Conservation (phyloP, 2,113 vertebrate genomes). For the Ascaphus truei region DNA sequence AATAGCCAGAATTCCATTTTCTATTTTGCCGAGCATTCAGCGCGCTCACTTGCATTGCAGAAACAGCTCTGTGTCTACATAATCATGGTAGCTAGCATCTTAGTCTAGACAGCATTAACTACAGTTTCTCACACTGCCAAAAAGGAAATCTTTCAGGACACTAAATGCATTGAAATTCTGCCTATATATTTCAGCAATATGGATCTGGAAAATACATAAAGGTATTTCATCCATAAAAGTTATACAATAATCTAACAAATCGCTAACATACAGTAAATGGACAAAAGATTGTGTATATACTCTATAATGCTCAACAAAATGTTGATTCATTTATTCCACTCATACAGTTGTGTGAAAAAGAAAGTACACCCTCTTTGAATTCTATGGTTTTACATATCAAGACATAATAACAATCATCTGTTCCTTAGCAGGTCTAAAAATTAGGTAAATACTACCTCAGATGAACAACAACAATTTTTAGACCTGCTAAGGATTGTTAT, state of each 20-base stretch:
- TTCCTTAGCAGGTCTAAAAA: no score
- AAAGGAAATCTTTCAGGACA: constrained; percentile 23
- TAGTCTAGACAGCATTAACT: constrained; percentile 29
- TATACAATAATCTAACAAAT: not conserved
- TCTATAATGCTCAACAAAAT: no score
- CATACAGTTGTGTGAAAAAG: no score
- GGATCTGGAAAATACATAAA: constrained; percentile 31
- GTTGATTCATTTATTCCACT: no score
- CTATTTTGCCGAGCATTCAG: not conserved
- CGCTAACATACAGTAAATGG: no score
- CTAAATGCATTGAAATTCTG: constrained; percentile 25
- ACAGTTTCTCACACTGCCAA: constrained; percentile 5
- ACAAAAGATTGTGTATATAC: no score
- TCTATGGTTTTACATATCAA: no score
- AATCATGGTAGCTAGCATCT: not conserved
- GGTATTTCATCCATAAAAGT: not conserved
- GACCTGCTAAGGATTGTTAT: no score
- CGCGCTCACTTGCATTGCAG: not conserved
- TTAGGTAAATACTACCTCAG: no score
- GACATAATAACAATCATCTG: no score
- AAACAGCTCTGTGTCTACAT: constrained; percentile 13
- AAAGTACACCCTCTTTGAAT: no score
- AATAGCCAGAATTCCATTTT: not conserved
- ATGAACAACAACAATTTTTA: no score
- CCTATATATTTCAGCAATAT: constrained; percentile 10